phyloP scores from a whole-genome alignment of 2,888 invertebrate genomes.

The Penaeus monodon region DNA sequence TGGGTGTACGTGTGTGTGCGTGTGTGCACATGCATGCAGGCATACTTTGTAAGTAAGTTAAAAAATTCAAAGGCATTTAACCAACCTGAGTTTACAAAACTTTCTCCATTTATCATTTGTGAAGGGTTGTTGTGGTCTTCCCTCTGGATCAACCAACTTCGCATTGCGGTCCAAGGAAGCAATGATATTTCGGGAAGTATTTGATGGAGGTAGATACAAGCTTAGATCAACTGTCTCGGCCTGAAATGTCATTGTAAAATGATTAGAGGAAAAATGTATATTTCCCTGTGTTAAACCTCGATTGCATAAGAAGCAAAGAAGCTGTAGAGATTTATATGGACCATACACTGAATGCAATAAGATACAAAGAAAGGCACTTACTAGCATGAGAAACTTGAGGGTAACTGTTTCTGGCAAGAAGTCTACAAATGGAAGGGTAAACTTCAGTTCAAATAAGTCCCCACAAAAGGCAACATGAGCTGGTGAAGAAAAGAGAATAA shows the following conservation, averaged over 20 bases:
- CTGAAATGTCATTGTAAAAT: constrained; percentile 68
- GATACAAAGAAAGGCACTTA: constrained; percentile 67
- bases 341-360: neutral
- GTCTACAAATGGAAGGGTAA: constrained; percentile 93
- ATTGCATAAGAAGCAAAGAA: constrained; percentile 58
- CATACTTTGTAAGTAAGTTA: neutral
- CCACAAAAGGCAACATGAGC: constrained; percentile 92
- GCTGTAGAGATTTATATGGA: constrained; percentile 33
- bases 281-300: neutral
- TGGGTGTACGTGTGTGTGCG: neutral
- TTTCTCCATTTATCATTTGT: constrained; percentile 81
- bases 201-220: constrained; percentile 90
- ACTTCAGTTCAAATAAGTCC: constrained; percentile 84
- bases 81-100: constrained; percentile 78
- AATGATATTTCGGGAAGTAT: constrained; percentile 86
- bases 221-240: constrained; percentile 93
- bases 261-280: neutral
- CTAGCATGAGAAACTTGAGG: constrained; percentile 91
- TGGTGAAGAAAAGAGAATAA: constrained; percentile 67
- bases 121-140: constrained; percentile 70
- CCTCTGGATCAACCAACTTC: constrained; percentile 84
- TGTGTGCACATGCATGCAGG: neutral
- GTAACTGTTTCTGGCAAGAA: constrained; percentile 91
- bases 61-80: neutral
- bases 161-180: constrained; percentile 89